Conservation (phyloP, 1,140 invertebrate genomes). For the Heliconius nattereri region DNA sequence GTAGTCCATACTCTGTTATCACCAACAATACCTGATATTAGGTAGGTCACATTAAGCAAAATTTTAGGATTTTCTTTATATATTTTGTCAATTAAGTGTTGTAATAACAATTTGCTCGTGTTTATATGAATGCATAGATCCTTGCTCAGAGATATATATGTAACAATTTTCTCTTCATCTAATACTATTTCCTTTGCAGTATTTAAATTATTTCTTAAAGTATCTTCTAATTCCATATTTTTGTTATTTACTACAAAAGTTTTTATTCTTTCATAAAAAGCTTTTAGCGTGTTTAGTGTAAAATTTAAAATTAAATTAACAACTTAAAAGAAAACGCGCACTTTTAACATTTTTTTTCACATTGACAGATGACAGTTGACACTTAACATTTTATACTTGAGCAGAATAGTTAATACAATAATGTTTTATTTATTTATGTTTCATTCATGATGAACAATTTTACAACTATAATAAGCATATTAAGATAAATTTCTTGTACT, state of each 20-base stretch:
- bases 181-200: slow-evolving; percentile 65
- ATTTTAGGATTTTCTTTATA: slow-evolving; percentile 48
- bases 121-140: slow-evolving; percentile 72
- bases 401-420: no score
- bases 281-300: background rate
- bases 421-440: no score
- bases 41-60: slow-evolving; percentile 56
- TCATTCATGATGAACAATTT: no score
- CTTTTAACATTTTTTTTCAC: background rate
- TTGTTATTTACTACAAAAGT: background rate
- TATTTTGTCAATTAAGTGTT: slow-evolving; percentile 47
- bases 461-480: no score
- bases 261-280: background rate
- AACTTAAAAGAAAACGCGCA: background rate
- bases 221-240: slow-evolving; percentile 33
- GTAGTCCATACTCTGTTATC: slow-evolving; percentile 53
- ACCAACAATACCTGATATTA: slow-evolving; percentile 60
- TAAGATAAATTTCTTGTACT: no score
- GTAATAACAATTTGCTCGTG: slow-evolving; percentile 63
- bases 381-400: background rate
- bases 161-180: slow-evolving; percentile 68
- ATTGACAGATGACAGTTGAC: background rate
- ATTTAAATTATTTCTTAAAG: slow-evolving; percentile 33
- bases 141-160: slow-evolving; percentile 69
- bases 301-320: background rate